Evolutionary conservation across 2,113 vertebrate genomes (phyloP).

Genomic region (Dissostichus mawsoni): DNA sequence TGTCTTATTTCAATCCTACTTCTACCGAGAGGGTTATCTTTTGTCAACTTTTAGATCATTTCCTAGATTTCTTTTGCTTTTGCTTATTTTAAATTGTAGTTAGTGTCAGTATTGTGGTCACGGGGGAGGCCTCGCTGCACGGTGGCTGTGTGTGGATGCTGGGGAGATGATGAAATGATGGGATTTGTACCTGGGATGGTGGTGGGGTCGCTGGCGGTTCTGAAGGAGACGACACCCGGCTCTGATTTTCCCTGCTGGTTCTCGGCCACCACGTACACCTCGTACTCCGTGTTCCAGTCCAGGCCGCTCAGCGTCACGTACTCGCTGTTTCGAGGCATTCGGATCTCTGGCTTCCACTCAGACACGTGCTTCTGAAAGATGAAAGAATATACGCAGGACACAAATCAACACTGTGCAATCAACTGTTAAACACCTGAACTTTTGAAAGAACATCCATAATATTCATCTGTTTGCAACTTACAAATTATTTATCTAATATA

Average conservation of each 20-base stretch:
- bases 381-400: not conserved
- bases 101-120: conserved; percentile 38
- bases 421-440: too few relatives aligned
- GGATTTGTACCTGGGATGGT: conserved; percentile 91
- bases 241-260: conserved; percentile 95
- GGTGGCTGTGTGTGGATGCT: conserved; percentile 55
- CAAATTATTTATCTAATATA: too few relatives aligned
- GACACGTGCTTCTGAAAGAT: conserved; percentile 86
- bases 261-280: conserved; percentile 92
- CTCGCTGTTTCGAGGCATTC: conserved; percentile 88
- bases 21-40: too few relatives aligned
- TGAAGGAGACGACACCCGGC: conserved; percentile 86
- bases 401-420: too few relatives aligned
- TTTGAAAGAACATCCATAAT: too few relatives aligned
- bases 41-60: too few relatives aligned
- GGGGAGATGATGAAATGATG: conserved; percentile 15
- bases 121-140: conserved; percentile 49
- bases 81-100: too few relatives aligned
- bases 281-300: conserved; percentile 97
- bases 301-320: conserved; percentile 89
- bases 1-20: too few relatives aligned
- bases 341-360: conserved; percentile 94
- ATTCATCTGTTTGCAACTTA: too few relatives aligned
- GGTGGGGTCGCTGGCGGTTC: conserved; percentile 91
- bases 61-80: too few relatives aligned